These are phyloP conservation scores for Drosophila seguyi DNA, from an alignment of 1,140 invertebrate genomes.

Conservation along the genomic window DNA sequence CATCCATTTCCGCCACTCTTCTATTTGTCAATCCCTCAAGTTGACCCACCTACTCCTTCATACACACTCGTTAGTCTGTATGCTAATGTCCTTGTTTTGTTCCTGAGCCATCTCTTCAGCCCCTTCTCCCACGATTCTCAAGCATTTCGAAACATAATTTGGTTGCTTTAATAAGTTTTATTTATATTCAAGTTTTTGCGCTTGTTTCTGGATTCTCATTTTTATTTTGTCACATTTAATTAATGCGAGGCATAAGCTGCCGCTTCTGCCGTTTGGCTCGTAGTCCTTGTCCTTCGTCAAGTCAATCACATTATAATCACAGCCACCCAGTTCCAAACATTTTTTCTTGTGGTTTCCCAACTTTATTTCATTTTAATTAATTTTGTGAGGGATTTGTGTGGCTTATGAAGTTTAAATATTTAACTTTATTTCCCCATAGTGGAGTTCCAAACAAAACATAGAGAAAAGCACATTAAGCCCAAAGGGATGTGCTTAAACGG, in stretches of 20 bases:
- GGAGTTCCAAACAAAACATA: neutral
- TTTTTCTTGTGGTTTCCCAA: conserved; percentile 40
- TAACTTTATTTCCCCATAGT: conserved; percentile 25
- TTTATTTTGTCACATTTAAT: conserved; percentile 64
- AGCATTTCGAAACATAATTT: conserved; percentile 46
- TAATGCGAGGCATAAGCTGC: conserved; percentile 70
- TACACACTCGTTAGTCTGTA: conserved; percentile 17
- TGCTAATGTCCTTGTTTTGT: conserved; percentile 54
- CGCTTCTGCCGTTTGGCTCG: conserved; percentile 46
- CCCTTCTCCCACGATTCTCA: neutral
- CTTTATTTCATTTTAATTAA: conserved; percentile 73
- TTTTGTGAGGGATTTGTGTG: conserved; percentile 64
- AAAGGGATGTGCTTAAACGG: too few species aligned
- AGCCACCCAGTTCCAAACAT: neutral
- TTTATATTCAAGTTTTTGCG: conserved; percentile 50
- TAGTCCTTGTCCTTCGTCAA: conserved; percentile 74
- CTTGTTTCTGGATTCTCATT: conserved; percentile 30
- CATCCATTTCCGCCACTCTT: neutral
- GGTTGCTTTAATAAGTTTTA: conserved; percentile 61
- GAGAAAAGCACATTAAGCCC: too few species aligned
- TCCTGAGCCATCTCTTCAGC: neutral
- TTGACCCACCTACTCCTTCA: neutral
- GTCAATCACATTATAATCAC: conserved; percentile 66
- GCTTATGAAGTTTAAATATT: conserved; percentile 81
- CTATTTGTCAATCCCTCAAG: neutral